Percentiles rank a stretch among this genome's conserved stretches.
phyloP scores from a whole-genome alignment of 1,140 invertebrate species.

The Trinorchestia longiramus region DNA sequence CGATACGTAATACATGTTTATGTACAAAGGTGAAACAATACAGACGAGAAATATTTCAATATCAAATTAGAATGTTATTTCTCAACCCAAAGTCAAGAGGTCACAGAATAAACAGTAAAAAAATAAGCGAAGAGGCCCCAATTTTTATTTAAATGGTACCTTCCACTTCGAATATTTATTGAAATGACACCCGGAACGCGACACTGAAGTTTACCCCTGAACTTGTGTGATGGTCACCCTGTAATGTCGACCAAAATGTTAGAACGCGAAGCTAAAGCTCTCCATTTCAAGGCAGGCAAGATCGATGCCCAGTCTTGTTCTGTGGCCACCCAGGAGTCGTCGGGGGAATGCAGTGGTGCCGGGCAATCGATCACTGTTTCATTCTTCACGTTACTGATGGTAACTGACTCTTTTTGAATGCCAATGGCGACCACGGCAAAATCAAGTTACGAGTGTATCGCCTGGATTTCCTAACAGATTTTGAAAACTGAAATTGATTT shows the following conservation, averaged over 20 bases:
- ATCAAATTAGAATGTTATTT: neutral
- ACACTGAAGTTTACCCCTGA: neutral
- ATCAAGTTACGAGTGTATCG: neutral
- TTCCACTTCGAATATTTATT: neutral
- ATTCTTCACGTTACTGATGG: neutral
- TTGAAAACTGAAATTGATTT: neutral
- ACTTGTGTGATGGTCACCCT: neutral
- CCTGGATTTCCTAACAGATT: neutral
- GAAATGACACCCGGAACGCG: neutral
- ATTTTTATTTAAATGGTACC: neutral
- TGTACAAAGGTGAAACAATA: neutral
- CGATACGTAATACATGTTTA: neutral
- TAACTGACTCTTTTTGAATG: neutral
- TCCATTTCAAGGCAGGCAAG: neutral
- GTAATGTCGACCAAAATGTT: neutral
- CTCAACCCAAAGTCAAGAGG: neutral
- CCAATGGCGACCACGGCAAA: neutral
- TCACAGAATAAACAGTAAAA: neutral
- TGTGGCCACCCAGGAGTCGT: neutral
- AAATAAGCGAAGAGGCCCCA: neutral
- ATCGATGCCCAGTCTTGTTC: neutral
- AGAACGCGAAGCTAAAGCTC: neutral
- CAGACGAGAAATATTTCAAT: neutral
- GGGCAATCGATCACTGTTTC: neutral
- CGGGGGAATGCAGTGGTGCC: neutral